Percentiles rank a stretch among this genome's conserved stretches.
These are phyloP conservation scores for Canis aureus DNA, from an alignment of 2,113 vertebrate genomes.

Conservation along the genomic window DNA sequence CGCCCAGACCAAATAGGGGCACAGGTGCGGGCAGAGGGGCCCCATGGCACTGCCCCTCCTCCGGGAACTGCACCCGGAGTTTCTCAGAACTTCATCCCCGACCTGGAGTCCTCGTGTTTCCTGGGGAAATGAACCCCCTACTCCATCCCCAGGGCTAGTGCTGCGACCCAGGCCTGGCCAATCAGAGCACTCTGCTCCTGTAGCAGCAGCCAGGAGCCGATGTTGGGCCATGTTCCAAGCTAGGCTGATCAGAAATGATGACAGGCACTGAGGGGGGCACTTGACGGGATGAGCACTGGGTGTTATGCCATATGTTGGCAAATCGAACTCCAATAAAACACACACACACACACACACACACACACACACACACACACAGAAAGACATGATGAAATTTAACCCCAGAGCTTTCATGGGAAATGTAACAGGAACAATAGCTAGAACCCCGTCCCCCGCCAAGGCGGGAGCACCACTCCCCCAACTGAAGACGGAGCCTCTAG, in stretches of 20 bases:
- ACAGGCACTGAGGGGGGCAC: too few species aligned
- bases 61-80: neutral
- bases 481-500: neutral
- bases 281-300: too few species aligned
- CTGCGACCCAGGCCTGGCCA: neutral
- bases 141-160: neutral
- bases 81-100: neutral
- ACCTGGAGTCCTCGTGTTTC: neutral
- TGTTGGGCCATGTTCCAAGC: neutral
- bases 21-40: neutral
- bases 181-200: neutral
- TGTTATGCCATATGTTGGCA: too few species aligned
- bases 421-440: neutral
- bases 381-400: neutral
- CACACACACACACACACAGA: too few species aligned
- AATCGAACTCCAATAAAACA: too few species aligned
- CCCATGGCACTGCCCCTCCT: neutral
- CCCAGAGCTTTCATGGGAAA: neutral
- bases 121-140: neutral
- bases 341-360: too few species aligned
- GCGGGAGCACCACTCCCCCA: too few species aligned
- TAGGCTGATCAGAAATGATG: neutral
- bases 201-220: fast-evolving
- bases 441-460: too few species aligned
- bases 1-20: neutral